A percentile compares a stretch with the other conserved stretches of the same genome.
These are phyloP conservation scores for Heptranchias perlo DNA, from an alignment of 2,113 vertebrate genomes.

Conservation along the genomic window DNA sequence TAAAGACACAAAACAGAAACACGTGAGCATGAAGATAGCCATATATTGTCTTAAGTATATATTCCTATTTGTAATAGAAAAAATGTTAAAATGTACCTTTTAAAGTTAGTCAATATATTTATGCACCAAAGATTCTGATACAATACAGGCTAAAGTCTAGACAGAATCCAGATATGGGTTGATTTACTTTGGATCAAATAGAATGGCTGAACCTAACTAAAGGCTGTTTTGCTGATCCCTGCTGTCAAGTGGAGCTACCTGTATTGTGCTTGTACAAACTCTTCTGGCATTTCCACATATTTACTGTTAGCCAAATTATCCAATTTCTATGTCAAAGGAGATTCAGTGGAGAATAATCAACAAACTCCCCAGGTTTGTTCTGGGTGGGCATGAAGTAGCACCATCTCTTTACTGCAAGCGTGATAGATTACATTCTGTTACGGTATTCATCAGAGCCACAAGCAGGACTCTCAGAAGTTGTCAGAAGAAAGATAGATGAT, in stretches of 20 bases:
- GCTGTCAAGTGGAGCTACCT: background rate
- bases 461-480: slow-evolving; percentile 14
- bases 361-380: background rate
- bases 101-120: background rate
- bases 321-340: background rate
- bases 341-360: background rate
- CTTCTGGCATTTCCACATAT: background rate
- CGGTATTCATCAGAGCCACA: slow-evolving; percentile 28
- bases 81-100: background rate
- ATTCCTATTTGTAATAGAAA: background rate
- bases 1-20: background rate
- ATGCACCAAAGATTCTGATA: background rate
- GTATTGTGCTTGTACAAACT: background rate
- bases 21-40: background rate
- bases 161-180: background rate
- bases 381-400: background rate
- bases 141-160: background rate
- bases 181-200: slow-evolving; percentile 3
- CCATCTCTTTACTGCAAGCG: slow-evolving; percentile 31
- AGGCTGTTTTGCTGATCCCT: background rate
- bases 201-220: background rate
- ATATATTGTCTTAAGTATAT: background rate
- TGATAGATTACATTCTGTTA: slow-evolving; percentile 22
- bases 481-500: slow-evolving; percentile 40
- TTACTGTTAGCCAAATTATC: background rate